Evolutionary conservation across 2,888 invertebrate species (phyloP).

Genomic region (Acrocyrtus sp.): DNA sequence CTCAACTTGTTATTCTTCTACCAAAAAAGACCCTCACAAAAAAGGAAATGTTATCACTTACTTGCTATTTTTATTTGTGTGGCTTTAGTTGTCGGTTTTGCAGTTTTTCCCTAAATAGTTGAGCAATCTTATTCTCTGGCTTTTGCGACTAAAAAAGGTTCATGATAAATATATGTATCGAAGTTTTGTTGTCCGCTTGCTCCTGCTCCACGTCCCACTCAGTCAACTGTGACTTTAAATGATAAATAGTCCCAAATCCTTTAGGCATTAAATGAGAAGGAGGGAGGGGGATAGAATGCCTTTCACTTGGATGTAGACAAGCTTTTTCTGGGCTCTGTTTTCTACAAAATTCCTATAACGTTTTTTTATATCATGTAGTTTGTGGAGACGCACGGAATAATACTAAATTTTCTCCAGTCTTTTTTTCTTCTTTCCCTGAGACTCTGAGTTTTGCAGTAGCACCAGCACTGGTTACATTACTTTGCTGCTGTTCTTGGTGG

Average conservation of each 20-base stretch:
- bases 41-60: slow-evolving; percentile 40
- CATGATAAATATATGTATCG: slow-evolving; percentile 21
- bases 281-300: slow-evolving; percentile 3
- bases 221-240: slow-evolving; percentile 47
- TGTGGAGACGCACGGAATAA: too few species aligned
- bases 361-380: too few species aligned
- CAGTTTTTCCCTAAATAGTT: background rate
- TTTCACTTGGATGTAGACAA: too few species aligned
- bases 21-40: slow-evolving; percentile 19
- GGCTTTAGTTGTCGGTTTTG: slow-evolving; percentile 8
- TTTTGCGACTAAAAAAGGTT: slow-evolving; percentile 34
- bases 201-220: slow-evolving; percentile 38
- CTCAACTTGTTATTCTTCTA: background rate
- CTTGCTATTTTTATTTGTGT: slow-evolving; percentile 8
- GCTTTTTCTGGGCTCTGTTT: too few species aligned
- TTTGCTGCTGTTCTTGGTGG: too few species aligned
- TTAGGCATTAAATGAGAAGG: slow-evolving; percentile 42
- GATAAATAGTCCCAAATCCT: slow-evolving; percentile 45
- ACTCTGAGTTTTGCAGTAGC: background rate
- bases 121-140: slow-evolving; percentile 24
- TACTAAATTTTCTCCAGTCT: too few species aligned
- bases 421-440: slow-evolving; percentile 15
- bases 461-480: too few species aligned
- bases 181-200: slow-evolving; percentile 31
- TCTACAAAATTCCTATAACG: too few species aligned